Conservation (phyloP, 2,888 invertebrate genomes). For the Blera fallax region DNA sequence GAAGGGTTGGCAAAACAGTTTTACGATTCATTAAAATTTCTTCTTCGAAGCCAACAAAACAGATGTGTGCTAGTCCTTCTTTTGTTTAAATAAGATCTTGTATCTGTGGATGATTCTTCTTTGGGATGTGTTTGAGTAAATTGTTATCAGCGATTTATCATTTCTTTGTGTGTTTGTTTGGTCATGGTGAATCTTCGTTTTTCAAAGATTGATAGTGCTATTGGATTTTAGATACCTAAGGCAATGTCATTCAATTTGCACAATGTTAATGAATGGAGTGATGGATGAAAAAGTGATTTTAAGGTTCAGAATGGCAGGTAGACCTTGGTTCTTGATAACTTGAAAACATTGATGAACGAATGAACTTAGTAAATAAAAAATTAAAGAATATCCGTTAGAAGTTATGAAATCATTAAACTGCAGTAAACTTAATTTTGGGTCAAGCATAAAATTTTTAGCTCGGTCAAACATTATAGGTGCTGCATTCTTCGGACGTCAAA, state of each 20-base stretch:
- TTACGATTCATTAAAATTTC: conserved; percentile 48
- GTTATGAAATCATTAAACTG: too few species aligned
- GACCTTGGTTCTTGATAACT: background rate
- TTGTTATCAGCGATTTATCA: conserved; percentile 27
- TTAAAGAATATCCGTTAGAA: too few species aligned
- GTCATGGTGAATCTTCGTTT: background rate
- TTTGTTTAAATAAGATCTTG: conserved; percentile 17
- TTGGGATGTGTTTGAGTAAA: background rate
- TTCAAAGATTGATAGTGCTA: background rate
- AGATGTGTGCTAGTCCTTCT: conserved; percentile 39
- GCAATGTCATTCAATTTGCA: conserved; percentile 14
- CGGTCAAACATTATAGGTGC: too few species aligned
- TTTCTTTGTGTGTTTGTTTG: conserved; percentile 1
- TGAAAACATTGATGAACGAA: background rate
- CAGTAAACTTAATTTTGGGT: too few species aligned
- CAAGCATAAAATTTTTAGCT: too few species aligned
- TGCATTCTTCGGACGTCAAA: too few species aligned
- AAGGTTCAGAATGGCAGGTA: background rate
- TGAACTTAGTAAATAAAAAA: too few species aligned
- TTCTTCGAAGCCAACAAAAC: conserved; percentile 26
- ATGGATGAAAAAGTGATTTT: conserved; percentile 13
- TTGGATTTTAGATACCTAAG: conserved; percentile 23
- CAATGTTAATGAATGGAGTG: conserved; percentile 17
- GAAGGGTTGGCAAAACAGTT: conserved; percentile 53
- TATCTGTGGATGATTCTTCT: background rate